Percentiles rank a stretch among this genome's conserved stretches.
These are phyloP conservation scores for Limnephilus rhombicus DNA, from an alignment of 2,888 invertebrate species.

Conservation along the genomic window DNA sequence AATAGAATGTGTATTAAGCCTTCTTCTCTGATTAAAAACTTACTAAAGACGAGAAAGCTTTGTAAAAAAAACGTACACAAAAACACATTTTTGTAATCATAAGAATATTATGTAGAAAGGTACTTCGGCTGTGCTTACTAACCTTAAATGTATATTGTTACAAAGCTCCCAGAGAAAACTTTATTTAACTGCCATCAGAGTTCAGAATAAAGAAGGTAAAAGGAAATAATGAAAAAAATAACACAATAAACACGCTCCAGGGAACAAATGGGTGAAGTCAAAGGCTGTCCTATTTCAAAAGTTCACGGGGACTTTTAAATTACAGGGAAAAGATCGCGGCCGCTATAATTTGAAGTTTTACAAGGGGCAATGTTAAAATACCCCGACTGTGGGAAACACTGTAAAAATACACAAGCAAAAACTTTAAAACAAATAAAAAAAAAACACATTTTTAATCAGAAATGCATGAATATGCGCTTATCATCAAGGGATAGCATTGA, in stretches of 20 bases:
- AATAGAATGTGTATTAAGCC: neutral
- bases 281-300: constrained; percentile 56
- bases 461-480: neutral
- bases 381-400: neutral
- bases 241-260: constrained; percentile 49
- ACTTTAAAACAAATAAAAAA: neutral
- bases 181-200: constrained; percentile 29
- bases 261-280: constrained; percentile 53
- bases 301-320: constrained; percentile 59
- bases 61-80: neutral
- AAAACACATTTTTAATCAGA: neutral
- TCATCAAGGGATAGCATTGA: neutral
- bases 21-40: neutral
- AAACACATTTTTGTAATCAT: neutral
- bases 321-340: constrained; percentile 55
- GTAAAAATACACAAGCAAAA: neutral
- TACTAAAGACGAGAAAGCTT: neutral
- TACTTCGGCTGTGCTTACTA: neutral
- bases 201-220: neutral
- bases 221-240: constrained; percentile 21
- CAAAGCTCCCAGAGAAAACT: constrained; percentile 10
- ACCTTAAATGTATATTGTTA: neutral
- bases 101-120: neutral
- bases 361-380: neutral
- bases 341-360: constrained; percentile 53